A percentile compares a stretch with the other conserved stretches of the same genome.
Evolutionary conservation across 2,888 invertebrate species (phyloP).

Genomic region (Aelia acuminata): DNA sequence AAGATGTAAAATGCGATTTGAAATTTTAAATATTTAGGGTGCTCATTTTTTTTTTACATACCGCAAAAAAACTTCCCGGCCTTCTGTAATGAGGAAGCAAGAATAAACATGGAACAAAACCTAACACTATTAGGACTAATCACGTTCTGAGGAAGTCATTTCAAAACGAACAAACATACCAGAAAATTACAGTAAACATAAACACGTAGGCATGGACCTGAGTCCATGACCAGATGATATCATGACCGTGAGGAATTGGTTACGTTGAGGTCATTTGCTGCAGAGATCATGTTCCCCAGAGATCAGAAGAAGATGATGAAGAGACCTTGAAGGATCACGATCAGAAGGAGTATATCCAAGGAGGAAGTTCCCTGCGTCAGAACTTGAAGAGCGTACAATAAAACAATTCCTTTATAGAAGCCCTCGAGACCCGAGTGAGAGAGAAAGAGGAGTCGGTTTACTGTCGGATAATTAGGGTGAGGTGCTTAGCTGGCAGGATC

Average conservation of each 20-base stretch:
- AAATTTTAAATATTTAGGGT: too few species aligned
- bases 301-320: not conserved
- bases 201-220: not conserved
- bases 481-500: not conserved
- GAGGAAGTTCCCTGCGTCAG: not conserved
- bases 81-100: too few species aligned
- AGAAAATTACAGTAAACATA: not conserved
- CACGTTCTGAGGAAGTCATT: not conserved
- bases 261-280: too few species aligned
- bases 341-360: not conserved
- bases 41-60: too few species aligned
- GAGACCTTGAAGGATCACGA: not conserved
- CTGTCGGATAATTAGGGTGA: not conserved
- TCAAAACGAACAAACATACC: not conserved
- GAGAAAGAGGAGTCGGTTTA: not conserved
- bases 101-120: too few species aligned
- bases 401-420: not conserved
- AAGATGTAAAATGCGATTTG: too few species aligned
- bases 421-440: not conserved
- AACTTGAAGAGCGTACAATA: not conserved
- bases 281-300: not conserved
- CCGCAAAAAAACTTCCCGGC: too few species aligned
- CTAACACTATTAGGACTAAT: too few species aligned
- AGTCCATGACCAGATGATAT: constrained; percentile 17
- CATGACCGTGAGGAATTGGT: not conserved